These are phyloP conservation scores for Xenops minutus DNA, from an alignment of 2,797 vertebrate genomes.

Conservation along the genomic window DNA sequence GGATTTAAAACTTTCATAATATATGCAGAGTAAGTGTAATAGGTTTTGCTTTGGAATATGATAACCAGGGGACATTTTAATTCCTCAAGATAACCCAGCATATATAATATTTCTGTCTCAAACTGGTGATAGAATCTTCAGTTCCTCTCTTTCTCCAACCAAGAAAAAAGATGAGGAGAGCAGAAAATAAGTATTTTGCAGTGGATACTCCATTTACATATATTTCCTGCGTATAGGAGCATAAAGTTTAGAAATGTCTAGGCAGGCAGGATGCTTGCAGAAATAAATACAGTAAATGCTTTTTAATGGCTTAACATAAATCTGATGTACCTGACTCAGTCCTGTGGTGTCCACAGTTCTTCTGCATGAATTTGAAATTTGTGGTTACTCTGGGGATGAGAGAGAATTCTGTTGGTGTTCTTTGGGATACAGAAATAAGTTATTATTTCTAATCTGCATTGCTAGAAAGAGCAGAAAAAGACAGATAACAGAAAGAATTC, in stretches of 20 bases:
- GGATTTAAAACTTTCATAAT: slow-evolving; percentile 54
- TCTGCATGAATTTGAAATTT: background rate
- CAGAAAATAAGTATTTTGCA: slow-evolving; percentile 37
- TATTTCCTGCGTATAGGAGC: background rate
- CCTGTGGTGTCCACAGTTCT: background rate
- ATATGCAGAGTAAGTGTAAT: slow-evolving; percentile 45
- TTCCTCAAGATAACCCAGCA: background rate
- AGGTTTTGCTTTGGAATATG: slow-evolving; percentile 55
- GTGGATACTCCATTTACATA: slow-evolving; percentile 22
- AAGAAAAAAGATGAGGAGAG: background rate
- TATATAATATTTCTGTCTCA: slow-evolving; percentile 38
- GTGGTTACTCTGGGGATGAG: background rate
- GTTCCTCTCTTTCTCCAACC: background rate
- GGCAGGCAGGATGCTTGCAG: background rate
- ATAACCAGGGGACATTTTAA: slow-evolving; percentile 56
- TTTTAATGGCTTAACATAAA: slow-evolving; percentile 18
- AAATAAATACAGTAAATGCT: slow-evolving; percentile 7
- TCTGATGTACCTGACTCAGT: background rate
- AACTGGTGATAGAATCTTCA: background rate
- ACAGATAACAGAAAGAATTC: background rate
- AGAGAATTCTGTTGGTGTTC: background rate
- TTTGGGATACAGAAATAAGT: background rate
- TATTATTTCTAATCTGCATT: background rate
- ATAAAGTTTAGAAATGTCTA: slow-evolving; percentile 17
- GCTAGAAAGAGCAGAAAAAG: background rate